These are phyloP conservation scores for Nicator chloris DNA, from an alignment of 2,113 vertebrate genomes.

Conservation along the genomic window DNA sequence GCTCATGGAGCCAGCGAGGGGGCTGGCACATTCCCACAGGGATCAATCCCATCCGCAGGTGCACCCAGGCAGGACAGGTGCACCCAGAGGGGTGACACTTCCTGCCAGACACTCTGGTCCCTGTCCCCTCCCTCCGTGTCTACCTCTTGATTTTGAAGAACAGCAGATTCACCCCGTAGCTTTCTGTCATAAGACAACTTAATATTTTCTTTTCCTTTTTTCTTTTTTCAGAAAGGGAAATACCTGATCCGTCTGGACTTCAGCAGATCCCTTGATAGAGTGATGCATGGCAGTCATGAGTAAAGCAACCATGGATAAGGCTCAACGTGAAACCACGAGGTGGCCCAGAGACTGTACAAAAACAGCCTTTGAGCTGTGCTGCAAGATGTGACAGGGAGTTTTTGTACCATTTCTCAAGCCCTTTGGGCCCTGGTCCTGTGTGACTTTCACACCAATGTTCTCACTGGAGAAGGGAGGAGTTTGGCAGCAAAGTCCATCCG, in stretches of 20 bases:
- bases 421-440: not conserved
- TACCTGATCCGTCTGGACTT: not conserved
- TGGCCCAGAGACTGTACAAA: not conserved
- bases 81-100: no score
- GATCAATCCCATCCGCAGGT: not conserved
- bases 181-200: not conserved
- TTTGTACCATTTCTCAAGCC: not conserved
- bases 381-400: not conserved
- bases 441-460: not conserved
- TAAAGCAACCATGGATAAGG: not conserved
- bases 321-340: not conserved
- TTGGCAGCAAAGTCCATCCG: not conserved
- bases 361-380: not conserved
- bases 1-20: fast-evolving
- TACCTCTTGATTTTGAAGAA: not conserved
- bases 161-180: not conserved
- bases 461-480: not conserved
- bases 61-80: not conserved
- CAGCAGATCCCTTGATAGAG: not conserved
- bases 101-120: fast-evolving
- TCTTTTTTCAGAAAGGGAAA: not conserved
- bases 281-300: not conserved
- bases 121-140: not conserved
- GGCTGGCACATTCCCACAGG: not conserved
- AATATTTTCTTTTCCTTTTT: not conserved